phyloP scores from a whole-genome alignment of 1,140 invertebrate genomes.

The Bombus huntii region DNA sequence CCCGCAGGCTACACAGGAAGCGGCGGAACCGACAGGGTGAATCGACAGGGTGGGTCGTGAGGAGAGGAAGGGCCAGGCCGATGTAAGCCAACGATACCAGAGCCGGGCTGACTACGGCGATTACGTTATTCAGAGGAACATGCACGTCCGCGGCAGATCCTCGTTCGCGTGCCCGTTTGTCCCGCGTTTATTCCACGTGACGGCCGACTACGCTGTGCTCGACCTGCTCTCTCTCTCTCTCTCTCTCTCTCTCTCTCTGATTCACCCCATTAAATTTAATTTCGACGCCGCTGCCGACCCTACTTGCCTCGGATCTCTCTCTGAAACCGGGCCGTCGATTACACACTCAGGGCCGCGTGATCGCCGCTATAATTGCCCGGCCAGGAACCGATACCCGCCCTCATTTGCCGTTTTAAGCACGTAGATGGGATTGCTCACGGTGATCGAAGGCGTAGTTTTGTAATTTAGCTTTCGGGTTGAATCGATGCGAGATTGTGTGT shows the following conservation, averaged over 20 bases:
- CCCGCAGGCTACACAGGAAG: constrained; percentile 34
- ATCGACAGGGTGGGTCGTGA: not conserved
- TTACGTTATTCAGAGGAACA: constrained; percentile 69
- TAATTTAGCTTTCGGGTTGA: not conserved
- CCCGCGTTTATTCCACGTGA: constrained; percentile 63
- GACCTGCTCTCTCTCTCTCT: constrained; percentile 33
- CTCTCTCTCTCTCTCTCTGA: constrained; percentile 32
- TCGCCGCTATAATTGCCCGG: constrained; percentile 39
- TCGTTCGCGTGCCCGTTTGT: constrained; percentile 62
- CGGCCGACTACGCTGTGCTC: constrained; percentile 52
- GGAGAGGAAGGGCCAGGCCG: constrained; percentile 32
- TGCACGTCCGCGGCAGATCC: constrained; percentile 55
- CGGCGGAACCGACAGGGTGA: not conserved
- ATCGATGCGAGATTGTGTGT: not conserved
- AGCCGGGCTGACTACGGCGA: constrained; percentile 68
- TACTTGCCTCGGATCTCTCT: constrained; percentile 21
- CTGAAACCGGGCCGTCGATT: constrained; percentile 58
- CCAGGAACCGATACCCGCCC: constrained; percentile 30
- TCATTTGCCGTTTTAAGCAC: constrained; percentile 18
- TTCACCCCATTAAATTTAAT: constrained; percentile 79
- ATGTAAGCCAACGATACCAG: constrained; percentile 66
- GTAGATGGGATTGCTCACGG: not conserved
- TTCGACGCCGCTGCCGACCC: constrained; percentile 57
- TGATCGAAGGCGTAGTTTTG: not conserved
- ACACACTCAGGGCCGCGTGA: constrained; percentile 42